phyloP scores from a whole-genome alignment of 2,797 vertebrate species.

The Coilia nasus region DNA sequence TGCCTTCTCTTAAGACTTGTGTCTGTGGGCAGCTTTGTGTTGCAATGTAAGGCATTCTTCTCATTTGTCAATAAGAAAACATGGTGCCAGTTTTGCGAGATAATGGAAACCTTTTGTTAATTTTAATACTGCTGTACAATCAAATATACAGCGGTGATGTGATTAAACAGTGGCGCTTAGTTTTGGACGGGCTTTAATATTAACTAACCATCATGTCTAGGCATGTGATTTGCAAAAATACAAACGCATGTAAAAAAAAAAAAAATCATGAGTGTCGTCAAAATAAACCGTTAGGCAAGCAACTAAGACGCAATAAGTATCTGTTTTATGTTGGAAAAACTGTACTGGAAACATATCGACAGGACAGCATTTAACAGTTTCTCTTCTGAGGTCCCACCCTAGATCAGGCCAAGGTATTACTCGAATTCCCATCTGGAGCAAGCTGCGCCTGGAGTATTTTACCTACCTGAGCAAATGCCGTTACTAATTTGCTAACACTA shows the following conservation, averaged over 20 bases:
- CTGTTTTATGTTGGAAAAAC: background rate
- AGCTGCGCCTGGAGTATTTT: background rate
- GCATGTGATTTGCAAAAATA: background rate
- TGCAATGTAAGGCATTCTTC: background rate
- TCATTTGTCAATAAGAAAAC: slow-evolving; percentile 3
- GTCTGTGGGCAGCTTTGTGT: background rate
- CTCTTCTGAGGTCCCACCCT: slow-evolving; percentile 9
- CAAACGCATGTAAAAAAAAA: background rate
- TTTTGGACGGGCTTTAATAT: background rate
- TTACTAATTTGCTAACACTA: background rate
- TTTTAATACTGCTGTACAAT: background rate
- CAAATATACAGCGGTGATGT: background rate
- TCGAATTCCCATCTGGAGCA: background rate
- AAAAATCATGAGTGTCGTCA: background rate
- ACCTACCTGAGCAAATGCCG: background rate
- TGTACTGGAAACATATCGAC: background rate
- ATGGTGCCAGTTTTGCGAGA: background rate
- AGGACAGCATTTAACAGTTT: background rate
- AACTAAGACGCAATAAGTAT: background rate
- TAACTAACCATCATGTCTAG: background rate
- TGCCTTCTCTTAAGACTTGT: background rate
- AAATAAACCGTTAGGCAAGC: background rate
- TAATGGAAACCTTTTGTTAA: background rate
- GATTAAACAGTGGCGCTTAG: background rate
- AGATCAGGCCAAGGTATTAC: background rate